A percentile compares a stretch with the other conserved stretches of the same genome.
Conservation (phyloP, 2,888 invertebrate genomes). For the Achlya flavicornis region DNA sequence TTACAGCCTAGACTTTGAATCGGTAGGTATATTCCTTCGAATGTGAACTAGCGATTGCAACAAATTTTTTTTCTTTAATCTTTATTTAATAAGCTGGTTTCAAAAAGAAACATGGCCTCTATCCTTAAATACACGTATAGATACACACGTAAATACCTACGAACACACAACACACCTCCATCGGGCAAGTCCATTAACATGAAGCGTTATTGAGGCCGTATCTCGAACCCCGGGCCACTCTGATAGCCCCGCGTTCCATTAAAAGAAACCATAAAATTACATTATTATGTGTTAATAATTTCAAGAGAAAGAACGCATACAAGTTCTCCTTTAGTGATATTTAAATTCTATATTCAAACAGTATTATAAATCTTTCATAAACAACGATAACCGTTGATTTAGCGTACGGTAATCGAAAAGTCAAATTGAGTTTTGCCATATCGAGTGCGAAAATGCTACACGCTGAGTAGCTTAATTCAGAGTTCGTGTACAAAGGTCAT, state of each 20-base stretch:
- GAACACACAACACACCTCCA: constrained; percentile 46
- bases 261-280: constrained; percentile 81
- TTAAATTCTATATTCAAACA: constrained; percentile 59
- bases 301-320: constrained; percentile 68
- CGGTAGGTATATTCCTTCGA: too few relatives aligned
- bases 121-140: not conserved
- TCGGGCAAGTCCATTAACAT: constrained; percentile 71
- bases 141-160: constrained; percentile 16
- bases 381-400: constrained; percentile 49
- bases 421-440: constrained; percentile 60
- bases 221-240: constrained; percentile 65
- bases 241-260: constrained; percentile 78
- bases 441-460: constrained; percentile 48
- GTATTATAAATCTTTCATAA: constrained; percentile 53
- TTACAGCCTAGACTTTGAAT: too few relatives aligned
- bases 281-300: constrained; percentile 84
- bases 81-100: not conserved
- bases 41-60: too few relatives aligned
- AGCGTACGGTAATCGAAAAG: constrained; percentile 39
- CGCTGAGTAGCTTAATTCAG: constrained; percentile 56
- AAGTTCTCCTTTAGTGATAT: constrained; percentile 53
- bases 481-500: constrained; percentile 42
- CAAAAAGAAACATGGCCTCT: not conserved
- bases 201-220: constrained; percentile 72
- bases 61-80: too few relatives aligned